Evolutionary conservation across 1,140 invertebrate genomes (phyloP).

Genomic region (Drosophila gunungcola): DNA sequence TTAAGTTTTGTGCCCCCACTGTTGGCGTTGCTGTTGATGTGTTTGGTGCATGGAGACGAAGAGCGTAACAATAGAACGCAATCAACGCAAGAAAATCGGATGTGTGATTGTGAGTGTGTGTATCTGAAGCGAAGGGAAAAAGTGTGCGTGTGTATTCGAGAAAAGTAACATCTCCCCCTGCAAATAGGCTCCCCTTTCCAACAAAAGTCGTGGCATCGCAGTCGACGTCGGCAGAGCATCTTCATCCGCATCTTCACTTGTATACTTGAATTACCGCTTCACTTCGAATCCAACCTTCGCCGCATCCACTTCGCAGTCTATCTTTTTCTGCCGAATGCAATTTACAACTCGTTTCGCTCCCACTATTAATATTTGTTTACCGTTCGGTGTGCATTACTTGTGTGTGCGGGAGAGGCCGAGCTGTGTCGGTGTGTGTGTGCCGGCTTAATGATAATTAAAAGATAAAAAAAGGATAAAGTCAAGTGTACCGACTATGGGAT

Average conservation of each 20-base stretch:
- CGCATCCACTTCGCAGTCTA: conserved; percentile 47
- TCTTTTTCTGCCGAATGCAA: conserved; percentile 21
- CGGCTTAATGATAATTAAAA: conserved; percentile 81
- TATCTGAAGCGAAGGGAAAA: conserved; percentile 71
- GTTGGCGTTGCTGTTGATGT: conserved; percentile 34
- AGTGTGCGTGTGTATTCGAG: conserved; percentile 71
- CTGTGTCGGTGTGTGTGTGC: conserved; percentile 26
- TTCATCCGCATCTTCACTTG: conserved; percentile 67
- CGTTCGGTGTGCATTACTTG: conserved; percentile 14
- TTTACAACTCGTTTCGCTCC: conserved; percentile 50
- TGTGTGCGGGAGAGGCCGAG: conserved; percentile 20
- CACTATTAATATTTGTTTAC: conserved; percentile 71
- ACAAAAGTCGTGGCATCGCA: conserved; percentile 42
- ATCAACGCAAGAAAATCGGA: conserved; percentile 60
- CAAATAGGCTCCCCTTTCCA: conserved; percentile 12
- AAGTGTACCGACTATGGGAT: neutral
- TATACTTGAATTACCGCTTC: conserved; percentile 80
- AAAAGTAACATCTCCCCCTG: conserved; percentile 69
- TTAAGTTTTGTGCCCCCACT: conserved; percentile 65
- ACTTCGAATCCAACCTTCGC: conserved; percentile 67
- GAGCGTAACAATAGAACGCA: conserved; percentile 47
- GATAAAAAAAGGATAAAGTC: neutral
- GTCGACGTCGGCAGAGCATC: conserved; percentile 22
- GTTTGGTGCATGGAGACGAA: conserved; percentile 37
- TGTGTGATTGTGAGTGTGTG: conserved; percentile 55